Percentiles rank a stretch among this genome's conserved stretches.
Evolutionary conservation across 2,113 vertebrate genomes (phyloP).

Genomic region (Bubo scandiacus): DNA sequence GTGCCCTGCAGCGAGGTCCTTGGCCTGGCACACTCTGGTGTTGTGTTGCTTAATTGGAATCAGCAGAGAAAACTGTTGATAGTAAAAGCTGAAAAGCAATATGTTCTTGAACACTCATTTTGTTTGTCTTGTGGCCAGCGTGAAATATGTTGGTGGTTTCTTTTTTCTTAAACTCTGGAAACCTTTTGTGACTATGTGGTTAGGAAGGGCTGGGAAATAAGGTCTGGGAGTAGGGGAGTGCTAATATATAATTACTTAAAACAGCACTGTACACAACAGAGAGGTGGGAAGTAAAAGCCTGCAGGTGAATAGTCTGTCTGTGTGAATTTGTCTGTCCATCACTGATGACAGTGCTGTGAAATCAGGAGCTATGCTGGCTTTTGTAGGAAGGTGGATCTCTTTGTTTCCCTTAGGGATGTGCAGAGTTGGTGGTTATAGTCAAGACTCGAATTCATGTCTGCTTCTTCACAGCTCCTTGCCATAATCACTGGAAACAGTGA

Average conservation of each 20-base stretch:
- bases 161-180: background rate
- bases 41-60: background rate
- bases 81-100: background rate
- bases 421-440: background rate
- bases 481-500: background rate
- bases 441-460: background rate
- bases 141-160: background rate
- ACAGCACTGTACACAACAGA: fast-evolving
- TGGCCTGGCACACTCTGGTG: fast-evolving
- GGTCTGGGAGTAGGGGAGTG: background rate
- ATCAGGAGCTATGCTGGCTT: background rate
- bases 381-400: background rate
- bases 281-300: no score
- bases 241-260: no score
- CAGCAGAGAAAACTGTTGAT: background rate
- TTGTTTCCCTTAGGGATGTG: background rate
- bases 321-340: background rate
- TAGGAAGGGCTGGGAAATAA: background rate
- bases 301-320: no score
- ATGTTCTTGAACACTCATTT: background rate
- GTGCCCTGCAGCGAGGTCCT: background rate
- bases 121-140: background rate
- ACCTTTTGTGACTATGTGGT: background rate
- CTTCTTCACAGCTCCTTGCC: background rate
- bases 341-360: background rate